A percentile compares a stretch with the other conserved stretches of the same genome.
Conservation (phyloP, 2,797 vertebrate species). For the Coregonus ussuriensis region DNA sequence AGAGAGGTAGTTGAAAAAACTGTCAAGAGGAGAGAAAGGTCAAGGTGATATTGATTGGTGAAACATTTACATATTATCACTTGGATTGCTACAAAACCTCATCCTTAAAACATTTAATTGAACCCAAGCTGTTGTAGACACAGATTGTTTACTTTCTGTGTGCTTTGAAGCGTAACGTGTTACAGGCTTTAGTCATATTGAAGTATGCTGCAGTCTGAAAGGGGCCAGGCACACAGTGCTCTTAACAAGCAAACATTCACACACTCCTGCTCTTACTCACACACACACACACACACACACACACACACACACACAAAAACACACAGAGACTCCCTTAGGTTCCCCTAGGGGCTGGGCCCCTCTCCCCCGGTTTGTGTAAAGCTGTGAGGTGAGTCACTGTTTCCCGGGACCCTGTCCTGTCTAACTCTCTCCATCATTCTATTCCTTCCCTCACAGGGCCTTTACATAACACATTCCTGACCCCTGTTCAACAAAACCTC, state of each 20-base stretch:
- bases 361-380: constrained; percentile 11
- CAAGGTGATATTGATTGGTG: no score
- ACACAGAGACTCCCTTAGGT: constrained; percentile 18
- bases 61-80: no score
- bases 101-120: no score
- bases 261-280: not conserved
- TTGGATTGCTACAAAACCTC: no score
- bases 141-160: no score
- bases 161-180: no score
- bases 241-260: not conserved
- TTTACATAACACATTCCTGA: constrained; percentile 13
- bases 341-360: not conserved
- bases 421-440: constrained; percentile 12
- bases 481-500: not conserved
- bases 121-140: no score
- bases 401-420: constrained; percentile 23
- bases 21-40: no score
- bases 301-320: constrained; percentile 17
- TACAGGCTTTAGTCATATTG: no score
- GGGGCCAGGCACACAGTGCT: no score
- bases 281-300: constrained; percentile 24
- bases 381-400: constrained; percentile 30
- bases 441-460: constrained; percentile 2
- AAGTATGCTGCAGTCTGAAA: no score
- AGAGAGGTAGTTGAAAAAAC: no score